Evolutionary conservation across 2,113 vertebrate genomes (phyloP).

Genomic region (Mola mola): DNA sequence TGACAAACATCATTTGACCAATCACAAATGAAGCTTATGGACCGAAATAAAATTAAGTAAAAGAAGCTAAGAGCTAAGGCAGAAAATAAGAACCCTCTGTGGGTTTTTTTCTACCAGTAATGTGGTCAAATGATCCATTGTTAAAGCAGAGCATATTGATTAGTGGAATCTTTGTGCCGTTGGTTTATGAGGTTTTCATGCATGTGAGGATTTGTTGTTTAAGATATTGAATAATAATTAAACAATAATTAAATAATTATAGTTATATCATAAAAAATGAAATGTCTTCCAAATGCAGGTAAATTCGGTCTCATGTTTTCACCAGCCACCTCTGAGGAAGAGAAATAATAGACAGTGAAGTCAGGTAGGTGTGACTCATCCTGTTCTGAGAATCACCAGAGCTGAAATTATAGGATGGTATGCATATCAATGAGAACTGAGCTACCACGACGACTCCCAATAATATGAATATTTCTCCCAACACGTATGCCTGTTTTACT

Average conservation of each 20-base stretch:
- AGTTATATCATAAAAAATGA: constrained; percentile 17
- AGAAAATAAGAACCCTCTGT: background rate
- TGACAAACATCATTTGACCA: too few species aligned
- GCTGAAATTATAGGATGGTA: constrained; percentile 59
- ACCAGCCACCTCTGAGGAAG: constrained; percentile 15
- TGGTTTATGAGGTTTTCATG: background rate
- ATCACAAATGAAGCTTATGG: too few species aligned
- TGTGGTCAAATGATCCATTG: background rate
- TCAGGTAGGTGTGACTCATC: constrained; percentile 65
- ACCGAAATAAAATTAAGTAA: too few species aligned
- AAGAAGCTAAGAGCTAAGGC: too few species aligned
- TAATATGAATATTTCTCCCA: constrained; percentile 49
- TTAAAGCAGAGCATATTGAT: background rate
- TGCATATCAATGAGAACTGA: constrained; percentile 71
- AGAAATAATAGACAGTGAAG: constrained; percentile 41
- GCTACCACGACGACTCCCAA: constrained; percentile 60
- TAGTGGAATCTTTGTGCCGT: background rate
- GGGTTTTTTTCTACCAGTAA: background rate
- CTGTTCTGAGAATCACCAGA: constrained; percentile 61
- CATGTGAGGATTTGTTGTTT: too few species aligned
- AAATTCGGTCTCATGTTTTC: constrained; percentile 34
- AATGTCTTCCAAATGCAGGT: constrained; percentile 26
- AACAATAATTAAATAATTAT: too few species aligned
- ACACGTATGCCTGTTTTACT: constrained; percentile 34
- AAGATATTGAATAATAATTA: too few species aligned